Percentiles rank a stretch among this genome's conserved stretches.
These are phyloP conservation scores for Pseudoatta argentina DNA, from an alignment of 1,140 invertebrate genomes.

Conservation along the genomic window DNA sequence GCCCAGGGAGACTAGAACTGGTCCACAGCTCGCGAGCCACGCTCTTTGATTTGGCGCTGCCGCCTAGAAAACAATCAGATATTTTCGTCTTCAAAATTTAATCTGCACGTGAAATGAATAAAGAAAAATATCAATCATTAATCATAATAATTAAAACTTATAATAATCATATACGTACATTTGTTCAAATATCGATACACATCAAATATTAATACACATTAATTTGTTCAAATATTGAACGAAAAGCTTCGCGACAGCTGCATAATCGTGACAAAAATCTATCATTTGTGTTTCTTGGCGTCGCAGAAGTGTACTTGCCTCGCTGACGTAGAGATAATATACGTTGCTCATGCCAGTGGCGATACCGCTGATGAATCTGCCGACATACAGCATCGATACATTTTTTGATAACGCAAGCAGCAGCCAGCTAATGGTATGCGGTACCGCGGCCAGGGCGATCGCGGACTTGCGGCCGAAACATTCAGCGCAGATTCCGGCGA, in stretches of 20 bases:
- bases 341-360: conserved; percentile 88
- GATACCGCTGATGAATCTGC: conserved; percentile 91
- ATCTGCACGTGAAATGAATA: neutral
- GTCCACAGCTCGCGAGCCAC: conserved; percentile 86
- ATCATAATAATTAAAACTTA: neutral
- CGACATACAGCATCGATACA: conserved; percentile 88
- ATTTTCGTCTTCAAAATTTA: neutral
- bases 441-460: conserved; percentile 90
- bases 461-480: conserved; percentile 90
- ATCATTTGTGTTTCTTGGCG: neutral
- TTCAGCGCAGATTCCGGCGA: conserved; percentile 90
- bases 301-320: conserved; percentile 71
- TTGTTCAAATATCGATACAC: neutral
- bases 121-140: neutral
- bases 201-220: too few relatives aligned
- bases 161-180: neutral
- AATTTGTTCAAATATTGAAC: neutral
- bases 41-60: conserved; percentile 83
- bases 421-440: conserved; percentile 92
- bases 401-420: conserved; percentile 89
- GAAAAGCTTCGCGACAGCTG: neutral
- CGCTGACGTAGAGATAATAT: conserved; percentile 83
- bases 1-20: conserved; percentile 89
- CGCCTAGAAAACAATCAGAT: conserved; percentile 64
- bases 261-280: neutral